Base-by-base conservation (phyloP, 2,888 invertebrate genomes). In the Erannis defoliaria region DNA sequence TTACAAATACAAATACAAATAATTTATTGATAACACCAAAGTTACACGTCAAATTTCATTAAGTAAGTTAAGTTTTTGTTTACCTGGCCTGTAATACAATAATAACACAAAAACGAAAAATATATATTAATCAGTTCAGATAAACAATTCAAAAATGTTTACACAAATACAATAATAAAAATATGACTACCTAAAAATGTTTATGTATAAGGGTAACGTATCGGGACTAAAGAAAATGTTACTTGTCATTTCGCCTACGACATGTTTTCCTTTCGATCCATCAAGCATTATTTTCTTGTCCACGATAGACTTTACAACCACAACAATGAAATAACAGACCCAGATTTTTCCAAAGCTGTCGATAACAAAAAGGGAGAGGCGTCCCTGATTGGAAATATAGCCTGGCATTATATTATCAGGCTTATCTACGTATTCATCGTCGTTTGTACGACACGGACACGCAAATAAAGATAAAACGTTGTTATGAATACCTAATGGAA, bases 321-420 rank as follows among this genome's bases (percentile, higher is more conserved):
- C 57, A 60, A 66, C 56, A 65, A 58, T 49, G 42, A 21, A 12
- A 64, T 62, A 66, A 26, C 64, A 72, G 71, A 74, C 73, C 73
- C 51, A 72, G 60, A 73, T 75, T 70, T 65, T 56, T 57, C 21
- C 64, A 37, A 43, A 40, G 49, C 63, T 61, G 68, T 64, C 67
- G 71, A 73, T 73, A 76, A 55, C 62, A 68, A 65, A 64, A 66
- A 64, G 45, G 31, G 31, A 35, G 43, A 43, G 14, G 37, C 58
- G 60, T 61, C 53, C 45, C 55, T 62, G 63, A 48, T 38, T 59
- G 54, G 58, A 53, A 45, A 55, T 42, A 60, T 55, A 57, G 37
- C 21, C 35, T 21, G 9, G 31, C 23, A 49, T 49, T 21, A 35
- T 21, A 23, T 46, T 63, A 65, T 54, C 53, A 54, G 23, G 29